Base-by-base conservation (phyloP, 2,797 vertebrate genomes). In the Crenichthys baileyi region DNA sequence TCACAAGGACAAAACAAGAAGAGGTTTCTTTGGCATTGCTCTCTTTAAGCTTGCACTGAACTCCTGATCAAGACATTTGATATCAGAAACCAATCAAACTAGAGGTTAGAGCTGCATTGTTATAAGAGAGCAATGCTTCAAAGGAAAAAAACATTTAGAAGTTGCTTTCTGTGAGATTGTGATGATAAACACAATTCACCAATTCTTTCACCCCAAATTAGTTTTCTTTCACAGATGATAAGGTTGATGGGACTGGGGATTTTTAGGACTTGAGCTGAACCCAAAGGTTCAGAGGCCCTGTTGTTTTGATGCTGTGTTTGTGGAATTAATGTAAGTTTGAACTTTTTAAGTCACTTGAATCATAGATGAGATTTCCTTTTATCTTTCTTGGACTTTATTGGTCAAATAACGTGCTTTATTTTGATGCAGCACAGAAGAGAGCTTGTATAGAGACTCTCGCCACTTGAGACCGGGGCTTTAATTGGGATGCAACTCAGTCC, bases 31-130 rank as follows among this genome's bases (percentile, higher is more conserved):
- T 71, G n/a, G 46, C n/a, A 65, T 65, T 65, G 11, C 39, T 12
- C n/a, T 60, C 53, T 75, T 60, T 81, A 75, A 81, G 81, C 82
- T 83, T 8, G 0, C 72, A 58, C 60, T 29, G 0, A 67, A 75
- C 51, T 41, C 31, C 76, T 78, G 76, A 85, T 80, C 4, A 63
- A 86, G 81, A 80, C 26, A 51, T 70, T 55, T 84, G 83, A 87
- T 83, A 83, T 75, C 18, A 73, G 73, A 73, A 79, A 67, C 39
- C 2, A 18, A 61, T 61, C 48, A 80, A 77, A 77, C 50, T 18
- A 26, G 51, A 78, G 55, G 50, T 18, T 44, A 44, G n/a, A 46
- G 77, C 65, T 77, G 46, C 74, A 63, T 78, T 61, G 29, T 60
- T 16, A 60, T 75, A 56, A 79, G 36, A 76, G 56, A 72, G 76